Conservation (phyloP, 2,113 vertebrate genomes). For the Gavialis gangeticus region DNA sequence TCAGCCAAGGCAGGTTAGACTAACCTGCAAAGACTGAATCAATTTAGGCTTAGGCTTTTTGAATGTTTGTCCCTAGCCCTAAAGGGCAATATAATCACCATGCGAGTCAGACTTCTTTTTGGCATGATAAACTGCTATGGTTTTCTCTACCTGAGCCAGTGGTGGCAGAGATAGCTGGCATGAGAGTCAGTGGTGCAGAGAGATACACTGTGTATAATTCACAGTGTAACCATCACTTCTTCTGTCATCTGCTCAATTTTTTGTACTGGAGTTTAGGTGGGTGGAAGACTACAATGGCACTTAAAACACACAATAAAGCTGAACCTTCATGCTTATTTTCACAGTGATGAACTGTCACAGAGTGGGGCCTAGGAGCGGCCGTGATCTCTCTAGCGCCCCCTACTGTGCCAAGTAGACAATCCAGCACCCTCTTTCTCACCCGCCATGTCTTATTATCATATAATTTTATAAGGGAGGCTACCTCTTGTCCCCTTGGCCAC, state of each 20-base stretch:
- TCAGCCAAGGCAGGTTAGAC: no score
- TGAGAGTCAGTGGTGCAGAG: neutral
- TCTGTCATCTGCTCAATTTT: neutral
- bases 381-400: no score
- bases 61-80: no score
- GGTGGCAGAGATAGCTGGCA: neutral
- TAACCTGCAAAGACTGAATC: no score
- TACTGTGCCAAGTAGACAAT: no score
- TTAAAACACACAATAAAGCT: neutral
- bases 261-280: neutral
- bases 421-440: no score
- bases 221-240: neutral
- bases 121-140: neutral
- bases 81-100: neutral
- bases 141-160: neutral
- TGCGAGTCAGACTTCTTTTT: neutral
- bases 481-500: no score
- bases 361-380: no score
- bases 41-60: no score
- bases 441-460: no score
- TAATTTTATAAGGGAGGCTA: no score
- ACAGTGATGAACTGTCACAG: no score
- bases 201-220: neutral
- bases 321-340: neutral
- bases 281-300: neutral